Base-by-base conservation (phyloP, 2,113 vertebrate species). In the Oxyura jamaicensis region DNA sequence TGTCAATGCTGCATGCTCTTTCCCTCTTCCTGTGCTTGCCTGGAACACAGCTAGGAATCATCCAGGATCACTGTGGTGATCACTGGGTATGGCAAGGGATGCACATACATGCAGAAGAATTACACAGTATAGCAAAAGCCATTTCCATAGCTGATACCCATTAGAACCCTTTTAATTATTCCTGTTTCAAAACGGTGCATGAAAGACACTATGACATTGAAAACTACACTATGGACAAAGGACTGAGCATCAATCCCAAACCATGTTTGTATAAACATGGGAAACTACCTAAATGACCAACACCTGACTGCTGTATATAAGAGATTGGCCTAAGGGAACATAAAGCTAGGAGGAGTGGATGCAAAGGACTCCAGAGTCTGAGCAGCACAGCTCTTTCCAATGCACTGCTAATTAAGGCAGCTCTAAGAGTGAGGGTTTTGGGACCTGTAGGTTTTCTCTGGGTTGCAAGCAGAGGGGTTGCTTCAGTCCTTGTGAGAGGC, bases 371-470 rank as follows among this genome's bases (percentile, higher is more conserved):
- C 52, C 7, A 7, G 7, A 85, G 21, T 16, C 17, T 74, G 23
- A 81, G 46, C 28, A 78, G 28, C 31, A 31, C 59, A 50, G 31
- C 1, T 67, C 14, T 63, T 84, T 36, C 22, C 42, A 72, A 60
- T 39, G 8, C 5, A 18, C 19, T 86, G 21, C 23, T 87, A 46
- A 89, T 81, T 67, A 63, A 46, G 28, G 35, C 44, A 93, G 23
- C 13, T 14, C 23, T 65, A 73, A 60, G 75, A 87, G 29, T 0
- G 0, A 56, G 5, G 35, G 19, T n/a, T 35, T 0, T 1, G 59
- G 2, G 1, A 8, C 1, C 2, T 7, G 0, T 10, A 2, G 2
- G 2, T 1, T 7, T 0, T 59, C 2, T 41, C 18, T 63, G 18
- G 7, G 21, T 60, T 86, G 10, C 0, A 46, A 7, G 1, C 0